Conservation (phyloP, 2,888 invertebrate species). For the Athripsodes cinereus region DNA sequence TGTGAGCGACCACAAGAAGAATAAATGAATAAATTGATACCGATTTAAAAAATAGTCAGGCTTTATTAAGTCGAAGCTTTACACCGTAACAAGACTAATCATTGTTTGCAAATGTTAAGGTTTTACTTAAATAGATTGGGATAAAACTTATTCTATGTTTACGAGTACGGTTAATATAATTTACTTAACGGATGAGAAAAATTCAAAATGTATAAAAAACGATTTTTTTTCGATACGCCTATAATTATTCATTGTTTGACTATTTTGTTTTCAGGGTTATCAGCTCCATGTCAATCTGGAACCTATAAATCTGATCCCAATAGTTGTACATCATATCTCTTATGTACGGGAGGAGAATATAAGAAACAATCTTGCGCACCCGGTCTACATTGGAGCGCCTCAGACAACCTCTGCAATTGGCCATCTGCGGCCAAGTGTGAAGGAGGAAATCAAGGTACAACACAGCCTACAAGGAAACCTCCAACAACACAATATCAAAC, state of each 20-base stretch:
- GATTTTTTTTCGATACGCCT: too few relatives aligned
- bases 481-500: background rate
- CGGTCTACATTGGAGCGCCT: constrained; percentile 73
- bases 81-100: too few relatives aligned
- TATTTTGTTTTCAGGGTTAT: constrained; percentile 2
- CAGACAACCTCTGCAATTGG: constrained; percentile 71
- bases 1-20: too few relatives aligned
- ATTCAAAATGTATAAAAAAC: too few relatives aligned
- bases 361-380: constrained; percentile 70
- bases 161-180: background rate
- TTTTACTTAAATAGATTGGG: too few relatives aligned
- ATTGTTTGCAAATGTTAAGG: too few relatives aligned
- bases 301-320: constrained; percentile 55
- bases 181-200: too few relatives aligned
- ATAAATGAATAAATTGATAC: too few relatives aligned
- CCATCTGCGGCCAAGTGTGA: constrained; percentile 71
- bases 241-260: too few relatives aligned
- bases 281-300: constrained; percentile 37
- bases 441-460: constrained; percentile 22
- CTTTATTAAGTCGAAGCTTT: too few relatives aligned
- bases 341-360: constrained; percentile 68
- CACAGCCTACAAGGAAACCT: constrained; percentile 4
- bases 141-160: background rate
- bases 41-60: too few relatives aligned
- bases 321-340: constrained; percentile 70